These are phyloP conservation scores for Jacana jacana DNA, from an alignment of 2,113 vertebrate genomes.

Conservation along the genomic window DNA sequence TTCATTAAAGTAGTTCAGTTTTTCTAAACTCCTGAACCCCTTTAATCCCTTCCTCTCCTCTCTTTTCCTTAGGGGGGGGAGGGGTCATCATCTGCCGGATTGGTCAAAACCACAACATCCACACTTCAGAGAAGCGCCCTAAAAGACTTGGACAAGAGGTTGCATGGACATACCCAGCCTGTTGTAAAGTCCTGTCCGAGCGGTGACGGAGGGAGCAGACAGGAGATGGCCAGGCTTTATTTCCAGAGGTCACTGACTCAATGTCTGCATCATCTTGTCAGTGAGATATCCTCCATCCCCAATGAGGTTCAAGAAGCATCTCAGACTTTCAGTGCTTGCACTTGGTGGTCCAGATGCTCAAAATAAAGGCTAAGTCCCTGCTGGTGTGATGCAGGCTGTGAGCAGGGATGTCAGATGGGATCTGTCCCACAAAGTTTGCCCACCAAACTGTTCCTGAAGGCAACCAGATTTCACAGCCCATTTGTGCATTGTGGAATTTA, in stretches of 20 bases:
- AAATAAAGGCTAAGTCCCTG: background rate
- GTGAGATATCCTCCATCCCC: background rate
- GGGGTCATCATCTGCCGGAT: too few species aligned
- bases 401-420: background rate
- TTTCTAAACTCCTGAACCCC: too few species aligned
- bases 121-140: background rate
- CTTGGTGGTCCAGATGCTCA: background rate
- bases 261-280: fast-evolving
- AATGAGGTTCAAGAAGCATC: background rate
- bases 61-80: too few species aligned
- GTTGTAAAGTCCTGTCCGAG: background rate
- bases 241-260: background rate
- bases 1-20: too few species aligned
- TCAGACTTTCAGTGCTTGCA: background rate
- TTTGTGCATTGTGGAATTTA: background rate
- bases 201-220: background rate
- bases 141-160: background rate
- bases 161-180: background rate
- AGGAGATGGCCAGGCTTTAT: background rate
- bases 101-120: too few species aligned
- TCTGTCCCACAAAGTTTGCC: background rate
- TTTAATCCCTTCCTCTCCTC: too few species aligned
- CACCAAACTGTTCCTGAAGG: background rate
- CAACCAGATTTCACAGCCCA: background rate
- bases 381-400: fast-evolving